Base-by-base conservation (phyloP, 2,888 invertebrate species). In the Lamellibrachia columna region DNA sequence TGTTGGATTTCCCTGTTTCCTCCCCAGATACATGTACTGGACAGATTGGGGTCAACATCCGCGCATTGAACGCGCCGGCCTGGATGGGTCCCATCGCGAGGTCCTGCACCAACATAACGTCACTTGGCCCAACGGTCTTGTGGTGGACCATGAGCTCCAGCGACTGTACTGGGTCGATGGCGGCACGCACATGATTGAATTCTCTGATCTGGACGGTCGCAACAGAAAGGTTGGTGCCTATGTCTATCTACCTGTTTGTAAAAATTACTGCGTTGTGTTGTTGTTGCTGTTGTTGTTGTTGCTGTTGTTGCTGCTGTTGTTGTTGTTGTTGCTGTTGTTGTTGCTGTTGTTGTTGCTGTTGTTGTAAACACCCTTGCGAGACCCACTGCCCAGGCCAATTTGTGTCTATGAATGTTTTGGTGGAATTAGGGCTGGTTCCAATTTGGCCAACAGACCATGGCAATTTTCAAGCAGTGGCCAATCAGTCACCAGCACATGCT, bases 101-200 rank as follows among this genome's bases (percentile, higher is more conserved):
- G 96, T 97, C 0, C 97, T 99, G 91, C 97, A 99, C 58, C 97
- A 97, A 90, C 97, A 97, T 6, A 98, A 98, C 95, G 97, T 98
- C 94, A 98, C 97, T 0, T 98, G 98, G 98, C 98, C 98, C 0
- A 98, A 98, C 95, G 98, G 98, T 2, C 96, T 99, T 90, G 98
- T 98, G 0, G 97, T 99, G 52, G 99, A 99, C 96, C 95, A 95
- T 93, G 97, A 97, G 2, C 97, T 97, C 90, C 97, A 97, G 92
- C 97, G 98, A 92, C 97, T 99, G 3, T 99, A 98, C 96, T 99
- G 99, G 98, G 98, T 98, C 0, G 98, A 99, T 96, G 98, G 98
- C 7, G 98, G 98, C 0, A 98, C 97, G 7, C 97, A 98, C 95
- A 98, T 97, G 2, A 98, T 99, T 93, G 98, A 98, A 96, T 98